A percentile compares a stretch with the other conserved stretches of the same genome.
Evolutionary conservation across 2,797 vertebrate species (phyloP).

Genomic region (Gymnocypris eckloni): DNA sequence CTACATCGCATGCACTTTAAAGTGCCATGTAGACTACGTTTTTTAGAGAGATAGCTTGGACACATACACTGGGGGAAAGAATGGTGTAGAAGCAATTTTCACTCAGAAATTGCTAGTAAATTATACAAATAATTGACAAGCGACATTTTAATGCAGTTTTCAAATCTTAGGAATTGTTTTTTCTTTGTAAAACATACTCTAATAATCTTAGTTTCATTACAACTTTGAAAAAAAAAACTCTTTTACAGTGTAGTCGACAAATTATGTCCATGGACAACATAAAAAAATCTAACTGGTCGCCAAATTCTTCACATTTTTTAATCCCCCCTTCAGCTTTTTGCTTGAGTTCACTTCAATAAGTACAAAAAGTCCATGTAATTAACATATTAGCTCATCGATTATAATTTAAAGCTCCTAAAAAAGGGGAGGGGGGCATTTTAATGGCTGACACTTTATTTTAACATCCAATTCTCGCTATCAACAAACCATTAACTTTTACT

Average conservation of each 20-base stretch:
- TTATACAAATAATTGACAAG: neutral
- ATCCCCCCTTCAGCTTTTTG: neutral
- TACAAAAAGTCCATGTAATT: neutral
- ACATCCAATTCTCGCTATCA: no score
- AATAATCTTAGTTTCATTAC: neutral
- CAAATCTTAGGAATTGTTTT: neutral
- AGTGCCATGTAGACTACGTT: neutral
- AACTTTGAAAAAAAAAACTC: no score
- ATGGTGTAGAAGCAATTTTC: neutral
- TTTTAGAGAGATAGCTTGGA: neutral
- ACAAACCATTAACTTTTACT: no score
- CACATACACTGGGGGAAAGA: neutral
- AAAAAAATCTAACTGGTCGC: neutral
- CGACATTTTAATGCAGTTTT: neutral
- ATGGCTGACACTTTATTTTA: no score
- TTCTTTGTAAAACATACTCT: neutral
- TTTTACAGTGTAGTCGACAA: neutral
- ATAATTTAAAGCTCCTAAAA: neutral
- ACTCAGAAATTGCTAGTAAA: neutral
- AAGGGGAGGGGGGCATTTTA: neutral
- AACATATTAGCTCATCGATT: neutral
- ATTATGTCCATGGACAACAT: neutral
- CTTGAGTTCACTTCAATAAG: neutral
- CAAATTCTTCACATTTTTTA: conserved; percentile 1
- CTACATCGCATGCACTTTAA: neutral